Evolutionary conservation across 1,140 invertebrate genomes (phyloP).

Genomic region (Trichoplusia ni): DNA sequence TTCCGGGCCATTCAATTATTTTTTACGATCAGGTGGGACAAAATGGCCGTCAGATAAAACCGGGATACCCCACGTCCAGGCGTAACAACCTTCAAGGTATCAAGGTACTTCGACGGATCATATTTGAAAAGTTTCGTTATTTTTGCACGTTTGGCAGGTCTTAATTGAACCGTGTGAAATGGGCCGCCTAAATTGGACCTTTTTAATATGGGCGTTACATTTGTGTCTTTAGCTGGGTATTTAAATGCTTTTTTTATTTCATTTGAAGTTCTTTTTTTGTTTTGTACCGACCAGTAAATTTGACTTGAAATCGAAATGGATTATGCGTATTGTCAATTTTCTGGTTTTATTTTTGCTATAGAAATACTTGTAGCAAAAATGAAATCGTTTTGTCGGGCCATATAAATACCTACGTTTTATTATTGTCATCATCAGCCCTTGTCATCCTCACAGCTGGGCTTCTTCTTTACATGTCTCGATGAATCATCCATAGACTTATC

Average conservation of each 20-base stretch:
- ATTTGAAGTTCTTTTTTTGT: too few species aligned
- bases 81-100: conserved; percentile 22
- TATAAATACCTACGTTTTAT: too few species aligned
- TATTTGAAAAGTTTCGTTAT: conserved; percentile 38
- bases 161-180: conserved; percentile 17
- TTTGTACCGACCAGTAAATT: too few species aligned
- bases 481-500: too few species aligned
- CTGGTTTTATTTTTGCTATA: too few species aligned
- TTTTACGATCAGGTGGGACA: conserved; percentile 65
- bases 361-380: too few species aligned
- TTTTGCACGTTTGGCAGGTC: conserved; percentile 11
- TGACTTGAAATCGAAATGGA: too few species aligned
- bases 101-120: conserved; percentile 25
- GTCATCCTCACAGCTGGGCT: too few species aligned
- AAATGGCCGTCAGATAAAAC: conserved; percentile 53
- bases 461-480: too few species aligned
- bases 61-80: conserved; percentile 23
- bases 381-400: too few species aligned
- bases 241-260: not conserved
- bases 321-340: too few species aligned
- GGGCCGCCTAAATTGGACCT: not conserved
- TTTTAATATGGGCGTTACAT: conserved; percentile 6
- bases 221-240: not conserved
- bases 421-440: too few species aligned
- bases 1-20: conserved; percentile 61